Evolutionary conservation across 2,113 vertebrate species (phyloP).

Genomic region (Trochalopteron elliotii): DNA sequence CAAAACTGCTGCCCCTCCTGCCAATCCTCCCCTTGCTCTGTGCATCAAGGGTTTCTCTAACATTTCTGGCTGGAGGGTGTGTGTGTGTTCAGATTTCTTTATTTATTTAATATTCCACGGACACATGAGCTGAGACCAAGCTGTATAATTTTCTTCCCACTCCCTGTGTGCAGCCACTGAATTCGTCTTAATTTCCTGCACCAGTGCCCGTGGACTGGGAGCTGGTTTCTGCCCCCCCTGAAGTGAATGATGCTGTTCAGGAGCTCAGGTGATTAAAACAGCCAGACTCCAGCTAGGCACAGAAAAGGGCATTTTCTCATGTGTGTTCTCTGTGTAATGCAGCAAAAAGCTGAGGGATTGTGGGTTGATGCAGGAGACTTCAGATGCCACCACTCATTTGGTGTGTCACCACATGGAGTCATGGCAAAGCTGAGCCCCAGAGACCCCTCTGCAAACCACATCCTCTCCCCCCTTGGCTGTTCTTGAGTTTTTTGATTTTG

Average conservation of each 20-base stretch:
- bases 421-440: rapidly evolving
- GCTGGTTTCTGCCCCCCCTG: background rate
- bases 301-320: background rate
- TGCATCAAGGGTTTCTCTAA: background rate
- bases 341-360: background rate
- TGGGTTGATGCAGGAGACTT: background rate
- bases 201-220: background rate
- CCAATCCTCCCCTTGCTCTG: background rate
- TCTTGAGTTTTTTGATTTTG: background rate
- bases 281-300: background rate
- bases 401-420: too few species aligned
- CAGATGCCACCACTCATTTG: background rate
- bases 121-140: background rate
- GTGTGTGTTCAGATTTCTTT: background rate
- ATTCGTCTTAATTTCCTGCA: slow-evolving; percentile 38
- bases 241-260: background rate
- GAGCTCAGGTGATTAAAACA: background rate
- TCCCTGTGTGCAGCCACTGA: background rate
- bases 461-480: rapidly evolving
- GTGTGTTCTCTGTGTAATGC: background rate
- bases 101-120: background rate
- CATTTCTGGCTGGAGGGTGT: background rate
- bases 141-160: background rate
- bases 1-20: background rate
- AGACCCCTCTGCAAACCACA: background rate